Conservation (phyloP, 1,140 invertebrate genomes). For the Drosophila lacertosa region DNA sequence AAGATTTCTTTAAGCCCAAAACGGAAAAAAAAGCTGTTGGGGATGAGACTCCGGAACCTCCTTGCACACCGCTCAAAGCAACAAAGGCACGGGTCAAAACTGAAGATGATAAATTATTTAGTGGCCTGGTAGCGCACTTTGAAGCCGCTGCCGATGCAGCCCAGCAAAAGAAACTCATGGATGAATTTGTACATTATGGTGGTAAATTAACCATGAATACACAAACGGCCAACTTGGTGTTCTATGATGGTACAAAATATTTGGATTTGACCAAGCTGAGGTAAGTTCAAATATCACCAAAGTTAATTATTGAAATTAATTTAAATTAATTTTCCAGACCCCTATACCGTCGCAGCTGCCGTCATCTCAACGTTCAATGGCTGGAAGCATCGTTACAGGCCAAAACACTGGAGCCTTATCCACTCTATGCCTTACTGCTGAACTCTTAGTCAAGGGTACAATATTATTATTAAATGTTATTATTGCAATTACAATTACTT, state of each 20-base stretch:
- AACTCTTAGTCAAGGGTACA: slow-evolving; percentile 17
- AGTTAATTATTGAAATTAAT: background rate
- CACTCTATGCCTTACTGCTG: slow-evolving; percentile 53
- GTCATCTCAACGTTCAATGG: slow-evolving; percentile 59
- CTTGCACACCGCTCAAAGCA: background rate
- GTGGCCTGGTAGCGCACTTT: slow-evolving; percentile 57
- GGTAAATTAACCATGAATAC: slow-evolving; percentile 41
- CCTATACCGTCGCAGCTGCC: slow-evolving; percentile 58
- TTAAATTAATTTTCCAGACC: slow-evolving; percentile 27
- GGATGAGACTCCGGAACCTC: background rate
- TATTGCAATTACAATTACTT: background rate
- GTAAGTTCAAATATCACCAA: slow-evolving; percentile 13
- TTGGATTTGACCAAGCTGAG: slow-evolving; percentile 42
- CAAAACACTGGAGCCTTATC: slow-evolving; percentile 48
- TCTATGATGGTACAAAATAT: slow-evolving; percentile 22
- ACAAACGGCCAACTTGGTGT: slow-evolving; percentile 50
- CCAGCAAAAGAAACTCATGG: slow-evolving; percentile 1
- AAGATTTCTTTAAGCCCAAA: slow-evolving; percentile 47
- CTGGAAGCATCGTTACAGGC: slow-evolving; percentile 46
- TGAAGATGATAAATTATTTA: slow-evolving; percentile 40
- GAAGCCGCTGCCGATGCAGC: slow-evolving; percentile 14
- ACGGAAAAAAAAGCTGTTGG: background rate
- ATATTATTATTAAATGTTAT: background rate
- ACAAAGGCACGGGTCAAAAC: background rate
- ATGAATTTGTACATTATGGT: slow-evolving; percentile 53